Conservation (phyloP, 92 coral and sea anemone species). For the Epizoanthus rinbou region DNA sequence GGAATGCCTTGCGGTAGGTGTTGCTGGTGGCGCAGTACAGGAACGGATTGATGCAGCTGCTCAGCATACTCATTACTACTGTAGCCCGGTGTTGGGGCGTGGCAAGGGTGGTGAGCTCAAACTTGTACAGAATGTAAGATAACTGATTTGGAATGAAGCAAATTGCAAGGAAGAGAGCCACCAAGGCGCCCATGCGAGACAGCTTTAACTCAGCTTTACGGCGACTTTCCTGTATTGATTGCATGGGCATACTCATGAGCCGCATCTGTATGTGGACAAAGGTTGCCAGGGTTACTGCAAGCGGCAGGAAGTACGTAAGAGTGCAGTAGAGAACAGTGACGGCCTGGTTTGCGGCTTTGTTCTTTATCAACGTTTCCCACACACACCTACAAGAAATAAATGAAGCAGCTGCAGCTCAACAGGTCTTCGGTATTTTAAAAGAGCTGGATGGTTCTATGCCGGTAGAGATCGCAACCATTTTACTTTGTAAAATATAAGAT, state of each 20-base stretch:
- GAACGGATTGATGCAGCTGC: constrained; percentile 26
- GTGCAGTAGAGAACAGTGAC: constrained; percentile 30
- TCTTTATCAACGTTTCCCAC: constrained; percentile 20
- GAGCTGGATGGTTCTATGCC: too few species aligned
- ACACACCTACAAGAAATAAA: constrained; percentile 22
- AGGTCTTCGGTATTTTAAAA: neutral
- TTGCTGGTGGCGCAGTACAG: constrained; percentile 30
- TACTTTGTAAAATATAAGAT: too few species aligned
- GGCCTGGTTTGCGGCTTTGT: constrained; percentile 11
- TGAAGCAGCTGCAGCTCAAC: too few species aligned
- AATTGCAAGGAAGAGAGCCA: constrained; percentile 33
- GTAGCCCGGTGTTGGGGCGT: constrained; percentile 34
- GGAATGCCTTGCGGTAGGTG: constrained; percentile 28
- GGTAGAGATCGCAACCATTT: too few species aligned
- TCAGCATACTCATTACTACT: constrained; percentile 27
- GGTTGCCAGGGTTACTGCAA: constrained; percentile 20
- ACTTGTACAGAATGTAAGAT: constrained; percentile 31
- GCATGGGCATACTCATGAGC: constrained; percentile 11
- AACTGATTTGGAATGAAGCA: constrained; percentile 37
- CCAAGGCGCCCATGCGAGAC: constrained; percentile 39
- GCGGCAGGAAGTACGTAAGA: constrained; percentile 39
- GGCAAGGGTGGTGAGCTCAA: constrained; percentile 11
- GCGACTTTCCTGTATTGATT: constrained; percentile 1
- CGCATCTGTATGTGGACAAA: constrained; percentile 29
- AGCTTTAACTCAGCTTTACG: constrained; percentile 24